Conservation (phyloP, 2,113 vertebrate genomes). For the Phoenicopterus ruber region DNA sequence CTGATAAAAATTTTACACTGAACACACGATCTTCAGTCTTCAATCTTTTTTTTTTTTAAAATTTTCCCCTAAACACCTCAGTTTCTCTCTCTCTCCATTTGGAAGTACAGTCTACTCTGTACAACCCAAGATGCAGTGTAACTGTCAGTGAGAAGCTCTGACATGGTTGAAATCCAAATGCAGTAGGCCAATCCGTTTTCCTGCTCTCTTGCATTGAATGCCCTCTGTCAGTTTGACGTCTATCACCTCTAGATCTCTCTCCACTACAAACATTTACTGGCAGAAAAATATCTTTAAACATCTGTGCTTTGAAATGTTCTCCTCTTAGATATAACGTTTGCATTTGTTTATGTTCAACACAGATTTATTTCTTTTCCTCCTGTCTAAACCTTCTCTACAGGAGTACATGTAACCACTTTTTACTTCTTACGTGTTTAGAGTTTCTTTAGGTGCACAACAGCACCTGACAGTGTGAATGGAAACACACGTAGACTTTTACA, state of each 20-base stretch:
- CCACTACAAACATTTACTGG: background rate
- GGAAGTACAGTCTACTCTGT: accelerated
- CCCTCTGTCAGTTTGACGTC: background rate
- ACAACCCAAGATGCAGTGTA: background rate
- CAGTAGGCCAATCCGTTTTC: background rate
- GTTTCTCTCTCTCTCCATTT: background rate
- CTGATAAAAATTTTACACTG: background rate
- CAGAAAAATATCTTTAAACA: background rate
- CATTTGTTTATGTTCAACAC: background rate
- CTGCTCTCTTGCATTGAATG: background rate
- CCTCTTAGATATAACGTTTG: background rate
- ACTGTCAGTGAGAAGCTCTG: background rate
- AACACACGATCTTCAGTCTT: background rate
- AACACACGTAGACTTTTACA: background rate
- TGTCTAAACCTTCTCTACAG: background rate
- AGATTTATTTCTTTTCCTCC: background rate
- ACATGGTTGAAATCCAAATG: background rate
- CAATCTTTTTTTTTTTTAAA: too few species aligned
- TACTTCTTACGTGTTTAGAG: background rate
- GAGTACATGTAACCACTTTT: background rate
- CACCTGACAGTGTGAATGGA: background rate
- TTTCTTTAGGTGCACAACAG: background rate
- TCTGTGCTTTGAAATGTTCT: background rate
- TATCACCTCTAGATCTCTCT: background rate
- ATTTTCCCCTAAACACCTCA: background rate